Conservation (phyloP, 2,113 vertebrate genomes). For the Craseonycteris thonglongyai region DNA sequence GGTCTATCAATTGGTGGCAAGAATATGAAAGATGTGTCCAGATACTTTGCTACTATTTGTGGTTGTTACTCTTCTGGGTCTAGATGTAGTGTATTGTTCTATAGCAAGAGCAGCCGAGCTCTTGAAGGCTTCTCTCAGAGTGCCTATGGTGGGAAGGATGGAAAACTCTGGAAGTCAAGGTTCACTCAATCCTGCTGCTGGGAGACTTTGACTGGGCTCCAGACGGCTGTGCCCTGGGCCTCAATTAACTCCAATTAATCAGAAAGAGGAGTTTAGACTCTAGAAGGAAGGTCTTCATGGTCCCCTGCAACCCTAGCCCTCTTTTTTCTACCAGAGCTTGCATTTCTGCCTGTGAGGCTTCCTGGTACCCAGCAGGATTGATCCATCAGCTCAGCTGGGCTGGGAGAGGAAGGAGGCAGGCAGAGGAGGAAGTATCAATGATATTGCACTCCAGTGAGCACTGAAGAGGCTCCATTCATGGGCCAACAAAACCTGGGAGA, state of each 20-base stretch:
- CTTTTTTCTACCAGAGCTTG: neutral
- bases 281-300: neutral
- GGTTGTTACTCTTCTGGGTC: neutral
- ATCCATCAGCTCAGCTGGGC: constrained; percentile 70
- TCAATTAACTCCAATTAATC: neutral
- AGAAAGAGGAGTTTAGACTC: neutral
- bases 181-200: neutral
- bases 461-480: constrained; percentile 84
- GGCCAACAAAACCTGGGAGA: constrained; percentile 81
- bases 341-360: constrained; percentile 12
- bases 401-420: constrained; percentile 61
- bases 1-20: neutral
- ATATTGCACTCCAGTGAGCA: constrained; percentile 84
- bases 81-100: neutral
- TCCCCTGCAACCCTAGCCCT: neutral
- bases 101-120: neutral
- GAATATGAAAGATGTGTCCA: neutral
- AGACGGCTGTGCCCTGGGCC: neutral
- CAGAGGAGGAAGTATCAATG: constrained; percentile 74
- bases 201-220: neutral
- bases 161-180: neutral
- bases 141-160: neutral
- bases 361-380: constrained; percentile 74
- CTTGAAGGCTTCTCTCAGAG: neutral
- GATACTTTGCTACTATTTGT: accelerated